Conservation (phyloP, 2,113 vertebrate species). For the Heloderma charlesbogerti region DNA sequence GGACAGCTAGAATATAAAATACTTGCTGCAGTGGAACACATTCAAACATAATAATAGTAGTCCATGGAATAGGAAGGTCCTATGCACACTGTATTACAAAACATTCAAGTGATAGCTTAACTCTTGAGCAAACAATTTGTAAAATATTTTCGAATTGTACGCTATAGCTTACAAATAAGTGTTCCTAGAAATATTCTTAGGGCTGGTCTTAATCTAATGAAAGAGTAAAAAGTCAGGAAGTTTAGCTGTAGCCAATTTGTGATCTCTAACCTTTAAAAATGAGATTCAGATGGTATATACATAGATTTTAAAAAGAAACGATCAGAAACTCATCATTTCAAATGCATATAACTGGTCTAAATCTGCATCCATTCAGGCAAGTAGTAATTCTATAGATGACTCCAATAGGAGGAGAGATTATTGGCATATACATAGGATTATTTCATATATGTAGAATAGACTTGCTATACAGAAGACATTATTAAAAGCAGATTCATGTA, state of each 20-base stretch:
- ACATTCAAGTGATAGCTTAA: background rate
- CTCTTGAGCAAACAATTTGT: background rate
- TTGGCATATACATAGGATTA: background rate
- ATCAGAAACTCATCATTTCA: background rate
- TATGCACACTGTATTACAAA: background rate
- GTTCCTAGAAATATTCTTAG: background rate
- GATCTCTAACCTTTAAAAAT: conserved; percentile 12
- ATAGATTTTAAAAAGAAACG: background rate
- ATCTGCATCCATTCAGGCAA: background rate
- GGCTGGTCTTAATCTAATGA: conserved; percentile 36
- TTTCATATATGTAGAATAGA: background rate
- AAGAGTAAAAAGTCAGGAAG: conserved; percentile 15
- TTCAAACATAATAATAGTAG: conserved; percentile 12
- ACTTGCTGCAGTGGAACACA: conserved; percentile 7
- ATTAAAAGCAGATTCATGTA: background rate
- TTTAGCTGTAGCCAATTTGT: conserved; percentile 3
- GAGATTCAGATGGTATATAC: conserved; percentile 4
- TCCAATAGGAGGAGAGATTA: conserved; percentile 34
- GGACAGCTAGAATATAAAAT: conserved; percentile 16
- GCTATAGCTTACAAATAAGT: background rate
- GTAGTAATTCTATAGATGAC: conserved; percentile 17
- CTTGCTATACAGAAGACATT: background rate
- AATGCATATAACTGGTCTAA: background rate
- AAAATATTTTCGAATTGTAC: conserved; percentile 10
- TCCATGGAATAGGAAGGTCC: background rate